phyloP scores from a whole-genome alignment of 2,113 vertebrate species.

The Embiotoca jacksoni region DNA sequence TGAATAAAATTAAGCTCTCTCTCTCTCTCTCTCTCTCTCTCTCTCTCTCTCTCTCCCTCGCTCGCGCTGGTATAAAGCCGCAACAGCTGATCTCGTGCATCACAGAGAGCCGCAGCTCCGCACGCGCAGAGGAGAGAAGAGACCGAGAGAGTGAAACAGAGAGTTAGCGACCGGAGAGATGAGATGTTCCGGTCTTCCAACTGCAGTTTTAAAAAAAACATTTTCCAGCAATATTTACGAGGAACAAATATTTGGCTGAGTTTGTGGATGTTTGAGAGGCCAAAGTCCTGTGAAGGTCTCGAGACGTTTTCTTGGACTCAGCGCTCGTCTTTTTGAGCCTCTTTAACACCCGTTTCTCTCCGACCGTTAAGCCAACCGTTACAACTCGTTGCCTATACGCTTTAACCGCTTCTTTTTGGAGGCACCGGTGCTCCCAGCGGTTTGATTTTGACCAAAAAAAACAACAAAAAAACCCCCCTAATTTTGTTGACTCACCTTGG shows the following conservation, averaged over 20 bases:
- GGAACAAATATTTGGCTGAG: slow-evolving; percentile 7
- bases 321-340: not conserved
- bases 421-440: too few species aligned
- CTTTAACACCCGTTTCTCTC: not conserved
- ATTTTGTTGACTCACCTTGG: slow-evolving; percentile 25
- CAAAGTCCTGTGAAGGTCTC: not conserved
- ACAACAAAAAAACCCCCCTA: too few species aligned
- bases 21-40: slow-evolving; percentile 54
- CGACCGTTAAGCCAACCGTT: too few species aligned
- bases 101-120: slow-evolving; percentile 82
- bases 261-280: not conserved
- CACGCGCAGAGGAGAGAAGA: slow-evolving; percentile 43
- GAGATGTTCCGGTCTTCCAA: slow-evolving; percentile 48
- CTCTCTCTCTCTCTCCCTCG: slow-evolving; percentile 25
- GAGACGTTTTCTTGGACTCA: slow-evolving; percentile 23
- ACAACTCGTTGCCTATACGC: too few species aligned
- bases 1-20: slow-evolving; percentile 85
- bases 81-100: slow-evolving; percentile 87
- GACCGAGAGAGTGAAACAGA: slow-evolving; percentile 36
- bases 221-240: slow-evolving; percentile 46
- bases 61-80: slow-evolving; percentile 84
- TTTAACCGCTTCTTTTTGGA: not conserved
- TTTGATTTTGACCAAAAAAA: too few species aligned
- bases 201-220: not conserved
- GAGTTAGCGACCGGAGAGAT: slow-evolving; percentile 18